phyloP scores from a whole-genome alignment of 2,797 vertebrate species.

The Enteromius mattozi region DNA sequence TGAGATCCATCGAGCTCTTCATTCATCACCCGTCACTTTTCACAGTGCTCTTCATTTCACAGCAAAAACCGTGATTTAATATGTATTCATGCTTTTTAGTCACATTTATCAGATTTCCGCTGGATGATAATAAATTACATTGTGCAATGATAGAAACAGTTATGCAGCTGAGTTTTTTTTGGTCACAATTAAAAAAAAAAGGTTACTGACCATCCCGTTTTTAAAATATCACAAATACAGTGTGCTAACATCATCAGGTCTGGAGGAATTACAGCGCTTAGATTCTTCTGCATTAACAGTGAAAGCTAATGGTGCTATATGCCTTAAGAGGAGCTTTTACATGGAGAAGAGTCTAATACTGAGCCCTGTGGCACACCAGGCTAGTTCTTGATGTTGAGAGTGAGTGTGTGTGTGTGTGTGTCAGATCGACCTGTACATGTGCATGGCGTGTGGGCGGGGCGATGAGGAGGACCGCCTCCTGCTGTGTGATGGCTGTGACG shows the following conservation, averaged over 20 bases:
- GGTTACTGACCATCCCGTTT: too few species aligned
- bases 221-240: too few species aligned
- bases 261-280: neutral
- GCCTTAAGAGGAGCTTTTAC: neutral
- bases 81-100: neutral
- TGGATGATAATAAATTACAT: neutral
- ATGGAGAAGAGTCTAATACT: neutral
- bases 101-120: neutral
- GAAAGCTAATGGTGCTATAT: neutral
- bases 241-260: too few species aligned
- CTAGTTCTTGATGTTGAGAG: neutral
- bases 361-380: neutral
- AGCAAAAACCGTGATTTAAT: too few species aligned
- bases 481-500: slow-evolving; percentile 96
- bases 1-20: neutral
- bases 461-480: slow-evolving; percentile 95
- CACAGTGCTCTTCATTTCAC: too few species aligned
- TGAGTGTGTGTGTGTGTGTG: neutral
- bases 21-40: too few species aligned
- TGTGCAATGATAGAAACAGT: neutral
- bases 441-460: slow-evolving; percentile 95
- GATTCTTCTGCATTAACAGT: neutral
- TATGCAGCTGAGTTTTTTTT: neutral
- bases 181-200: too few species aligned
- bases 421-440: slow-evolving; percentile 97